Evolutionary conservation across 2,113 vertebrate species (phyloP).

Genomic region (Urocitellus parryii): DNA sequence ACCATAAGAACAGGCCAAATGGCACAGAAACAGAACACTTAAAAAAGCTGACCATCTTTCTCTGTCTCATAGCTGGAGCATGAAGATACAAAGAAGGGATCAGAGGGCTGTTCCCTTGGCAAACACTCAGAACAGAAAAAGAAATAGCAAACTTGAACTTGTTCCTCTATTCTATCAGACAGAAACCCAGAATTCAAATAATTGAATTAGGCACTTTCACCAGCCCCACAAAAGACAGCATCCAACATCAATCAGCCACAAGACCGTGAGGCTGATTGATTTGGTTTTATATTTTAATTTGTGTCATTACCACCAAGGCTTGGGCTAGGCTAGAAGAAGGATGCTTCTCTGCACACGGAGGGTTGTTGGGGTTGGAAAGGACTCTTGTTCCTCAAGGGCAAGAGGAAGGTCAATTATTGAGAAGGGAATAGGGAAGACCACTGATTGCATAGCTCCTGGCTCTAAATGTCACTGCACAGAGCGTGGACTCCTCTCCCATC

Average conservation of each 20-base stretch:
- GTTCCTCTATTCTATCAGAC: neutral
- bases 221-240: neutral
- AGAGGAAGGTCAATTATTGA: neutral
- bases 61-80: neutral
- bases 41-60: neutral
- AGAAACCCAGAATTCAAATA: neutral
- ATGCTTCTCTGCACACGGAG: neutral
- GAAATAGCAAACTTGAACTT: neutral
- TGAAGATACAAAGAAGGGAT: neutral
- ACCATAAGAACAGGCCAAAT: neutral
- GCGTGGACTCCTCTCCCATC: neutral
- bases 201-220: neutral
- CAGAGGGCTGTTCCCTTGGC: neutral
- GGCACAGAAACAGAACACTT: neutral
- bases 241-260: neutral
- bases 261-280: neutral
- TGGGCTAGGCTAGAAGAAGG: neutral
- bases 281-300: neutral
- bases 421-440: neutral
- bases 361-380: neutral
- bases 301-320: neutral
- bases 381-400: neutral
- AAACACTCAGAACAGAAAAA: neutral
- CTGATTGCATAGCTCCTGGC: neutral
- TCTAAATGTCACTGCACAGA: accelerated